These are phyloP conservation scores for Paratrypauchen microcephalus DNA, from an alignment of 2,797 vertebrate genomes.

Conservation along the genomic window DNA sequence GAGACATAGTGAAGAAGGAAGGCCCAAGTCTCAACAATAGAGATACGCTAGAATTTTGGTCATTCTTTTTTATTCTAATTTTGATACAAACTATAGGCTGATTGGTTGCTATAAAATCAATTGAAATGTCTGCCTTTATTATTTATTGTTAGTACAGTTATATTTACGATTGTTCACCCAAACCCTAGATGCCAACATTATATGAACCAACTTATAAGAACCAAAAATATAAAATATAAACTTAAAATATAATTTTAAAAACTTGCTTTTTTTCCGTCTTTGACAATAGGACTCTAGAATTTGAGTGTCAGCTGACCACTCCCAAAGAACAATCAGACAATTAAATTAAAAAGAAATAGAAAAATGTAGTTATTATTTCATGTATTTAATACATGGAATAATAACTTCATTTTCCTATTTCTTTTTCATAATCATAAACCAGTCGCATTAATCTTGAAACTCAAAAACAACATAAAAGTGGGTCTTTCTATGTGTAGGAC, in stretches of 20 bases:
- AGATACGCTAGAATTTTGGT: too few relatives aligned
- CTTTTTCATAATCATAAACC: neutral
- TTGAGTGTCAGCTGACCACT: neutral
- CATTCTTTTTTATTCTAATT: too few relatives aligned
- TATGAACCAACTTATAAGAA: neutral
- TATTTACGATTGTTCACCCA: too few relatives aligned
- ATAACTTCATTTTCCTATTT: neutral
- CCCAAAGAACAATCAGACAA: neutral
- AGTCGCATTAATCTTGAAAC: neutral
- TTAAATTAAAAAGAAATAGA: too few relatives aligned
- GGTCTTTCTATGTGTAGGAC: neutral
- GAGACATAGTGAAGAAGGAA: too few relatives aligned
- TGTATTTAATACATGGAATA: too few relatives aligned
- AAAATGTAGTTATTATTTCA: too few relatives aligned
- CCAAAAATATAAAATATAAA: neutral
- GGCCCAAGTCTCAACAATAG: too few relatives aligned
- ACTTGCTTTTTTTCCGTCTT: neutral
- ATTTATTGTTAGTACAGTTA: too few relatives aligned
- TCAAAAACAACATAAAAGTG: neutral
- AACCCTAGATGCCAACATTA: neutral
- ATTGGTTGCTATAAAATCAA: too few relatives aligned
- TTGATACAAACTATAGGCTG: too few relatives aligned
- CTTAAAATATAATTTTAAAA: neutral
- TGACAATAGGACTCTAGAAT: neutral
- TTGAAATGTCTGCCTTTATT: too few relatives aligned